Base-by-base conservation (phyloP, 1,140 invertebrate genomes). In the Popillia japonica region DNA sequence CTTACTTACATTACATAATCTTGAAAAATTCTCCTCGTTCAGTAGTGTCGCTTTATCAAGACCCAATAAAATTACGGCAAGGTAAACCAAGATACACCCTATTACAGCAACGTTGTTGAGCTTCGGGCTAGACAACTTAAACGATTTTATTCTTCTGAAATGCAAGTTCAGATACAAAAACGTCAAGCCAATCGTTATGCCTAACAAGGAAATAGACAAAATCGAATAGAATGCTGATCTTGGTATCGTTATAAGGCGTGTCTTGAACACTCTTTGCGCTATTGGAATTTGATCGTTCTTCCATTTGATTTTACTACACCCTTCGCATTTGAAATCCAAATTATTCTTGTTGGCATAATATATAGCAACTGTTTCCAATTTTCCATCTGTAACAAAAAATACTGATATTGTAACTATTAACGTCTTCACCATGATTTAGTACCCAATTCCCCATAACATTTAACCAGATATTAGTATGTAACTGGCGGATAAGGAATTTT, bases 71-170 rank as follows among this genome's bases (percentile, higher is more conserved):
- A 98, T 96, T 41, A 99, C 96, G 72, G 96, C 96, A 11, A 94
- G 90, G 87, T 99, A 99, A 6, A 98, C 96, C 78, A 98, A 88
- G 79, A 97, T 94, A 84, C 96, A 98, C 22, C 98, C 98, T 68
- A 97, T 92, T 68, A 98, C 95, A 11, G 98, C 97, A 85, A 99
- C 92, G 88, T 99, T 99, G 89, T 99, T 99, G 79, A 99, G 90
- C 84, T 97, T 94, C 6, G 98, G 98, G 86, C 96, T 98, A 20
- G 97, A 98, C 87, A 99, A 93, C 89, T 99, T 99, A 87, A 93
- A 90, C 88, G 90, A 96, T 94, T 96, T 96, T 84, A 95, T 90
- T 83, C 93, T 93, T 77, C 95, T 90, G 87, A 96, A 96, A 87
- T 95, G 94, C 72, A 97, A 88, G 87, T 97, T 98, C 86, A 97